Percentiles rank a stretch among this genome's conserved stretches.
phyloP scores from a whole-genome alignment of 1,140 invertebrate genomes.

The Zaprionus ghesquierei region DNA sequence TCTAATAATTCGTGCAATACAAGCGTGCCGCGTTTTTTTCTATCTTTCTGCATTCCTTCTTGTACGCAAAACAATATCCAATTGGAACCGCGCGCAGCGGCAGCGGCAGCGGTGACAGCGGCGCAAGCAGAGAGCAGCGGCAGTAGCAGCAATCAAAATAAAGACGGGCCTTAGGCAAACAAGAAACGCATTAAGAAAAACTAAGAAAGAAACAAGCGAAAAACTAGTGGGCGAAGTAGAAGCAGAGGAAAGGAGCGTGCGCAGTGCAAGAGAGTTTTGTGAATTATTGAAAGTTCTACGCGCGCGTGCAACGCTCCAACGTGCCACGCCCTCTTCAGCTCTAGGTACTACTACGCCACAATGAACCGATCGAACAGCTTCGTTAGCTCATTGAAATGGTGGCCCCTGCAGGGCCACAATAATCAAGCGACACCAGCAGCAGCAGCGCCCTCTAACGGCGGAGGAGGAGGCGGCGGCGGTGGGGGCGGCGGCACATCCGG shows the following conservation, averaged over 20 bases:
- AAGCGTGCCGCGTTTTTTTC: conserved; percentile 16
- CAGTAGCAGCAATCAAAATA: conserved; percentile 2
- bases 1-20: conserved; percentile 16
- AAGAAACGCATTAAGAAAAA: conserved; percentile 9
- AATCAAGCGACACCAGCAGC: conserved; percentile 47
- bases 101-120: too few relatives aligned
- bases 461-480: conserved; percentile 5
- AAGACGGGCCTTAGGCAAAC: conserved; percentile 3
- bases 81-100: conserved; percentile 22
- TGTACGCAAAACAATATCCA: conserved; percentile 16
- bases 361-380: conserved; percentile 82
- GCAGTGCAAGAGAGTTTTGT: conserved; percentile 11
- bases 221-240: neutral
- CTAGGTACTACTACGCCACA: conserved; percentile 10
- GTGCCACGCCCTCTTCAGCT: conserved; percentile 27
- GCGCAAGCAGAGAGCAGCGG: too few relatives aligned
- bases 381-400: conserved; percentile 80
- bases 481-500: conserved; percentile 32
- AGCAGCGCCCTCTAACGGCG: conserved; percentile 34
- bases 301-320: conserved; percentile 38
- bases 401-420: conserved; percentile 78
- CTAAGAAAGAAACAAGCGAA: conserved; percentile 2
- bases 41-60: conserved; percentile 1
- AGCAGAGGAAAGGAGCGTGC: conserved; percentile 16
- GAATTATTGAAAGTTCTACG: conserved; percentile 46